Percentiles rank a stretch among this genome's conserved stretches.
Conservation (phyloP, 2,797 vertebrate species). For the Halcyon chelicuti region DNA sequence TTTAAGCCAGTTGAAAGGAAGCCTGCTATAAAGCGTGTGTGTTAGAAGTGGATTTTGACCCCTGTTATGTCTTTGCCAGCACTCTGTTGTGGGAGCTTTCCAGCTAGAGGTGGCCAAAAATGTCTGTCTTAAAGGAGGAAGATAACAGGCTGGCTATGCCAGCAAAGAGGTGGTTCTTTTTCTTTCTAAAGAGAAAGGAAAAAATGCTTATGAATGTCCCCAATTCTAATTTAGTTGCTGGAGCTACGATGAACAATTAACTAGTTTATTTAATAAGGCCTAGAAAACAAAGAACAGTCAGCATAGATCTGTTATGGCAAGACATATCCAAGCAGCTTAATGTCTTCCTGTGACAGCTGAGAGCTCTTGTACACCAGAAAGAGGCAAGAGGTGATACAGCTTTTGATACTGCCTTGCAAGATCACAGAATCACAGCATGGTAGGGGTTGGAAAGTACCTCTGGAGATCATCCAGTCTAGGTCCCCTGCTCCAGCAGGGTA, state of each 20-base stretch:
- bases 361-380: neutral
- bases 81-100: neutral
- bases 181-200: neutral
- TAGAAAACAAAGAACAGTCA: no score
- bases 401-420: neutral
- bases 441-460: neutral
- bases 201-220: neutral
- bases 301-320: fast-evolving
- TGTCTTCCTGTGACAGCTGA: fast-evolving
- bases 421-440: neutral
- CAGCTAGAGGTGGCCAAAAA: neutral
- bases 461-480: neutral
- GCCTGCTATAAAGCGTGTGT: no score
- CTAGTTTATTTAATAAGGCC: no score
- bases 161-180: neutral
- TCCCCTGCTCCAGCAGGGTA: neutral
- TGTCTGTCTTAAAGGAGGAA: fast-evolving
- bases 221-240: neutral
- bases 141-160: neutral
- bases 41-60: no score
- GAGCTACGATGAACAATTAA: neutral
- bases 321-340: neutral
- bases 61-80: neutral
- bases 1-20: neutral
- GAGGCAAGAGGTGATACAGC: neutral